A percentile compares a stretch with the other conserved stretches of the same genome.
These are phyloP conservation scores for Tragelaphus imberbis DNA, from an alignment of 2,113 vertebrate species.

Conservation along the genomic window DNA sequence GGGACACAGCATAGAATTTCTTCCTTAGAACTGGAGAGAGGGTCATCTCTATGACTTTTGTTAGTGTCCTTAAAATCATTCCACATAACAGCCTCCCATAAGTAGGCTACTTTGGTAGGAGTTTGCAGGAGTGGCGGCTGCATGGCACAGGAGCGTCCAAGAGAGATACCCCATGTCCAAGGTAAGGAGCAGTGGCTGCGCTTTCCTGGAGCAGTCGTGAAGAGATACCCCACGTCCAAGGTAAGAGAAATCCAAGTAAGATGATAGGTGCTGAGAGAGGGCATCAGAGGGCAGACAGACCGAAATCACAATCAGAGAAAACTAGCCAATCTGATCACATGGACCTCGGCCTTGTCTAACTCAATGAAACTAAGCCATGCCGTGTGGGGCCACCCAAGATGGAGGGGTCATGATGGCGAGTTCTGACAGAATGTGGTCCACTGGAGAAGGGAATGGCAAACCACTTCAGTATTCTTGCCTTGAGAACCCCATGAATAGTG, in stretches of 20 bases:
- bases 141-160: fast-evolving
- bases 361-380: background rate
- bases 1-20: background rate
- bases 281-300: background rate
- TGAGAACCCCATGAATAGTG: background rate
- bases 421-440: background rate
- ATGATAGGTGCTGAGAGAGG: background rate
- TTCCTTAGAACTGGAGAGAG: background rate
- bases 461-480: background rate
- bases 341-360: background rate
- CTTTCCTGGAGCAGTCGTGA: background rate
- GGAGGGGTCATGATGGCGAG: background rate
- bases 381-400: fast-evolving
- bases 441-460: background rate
- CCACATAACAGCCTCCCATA: background rate
- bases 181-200: background rate
- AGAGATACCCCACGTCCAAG: background rate
- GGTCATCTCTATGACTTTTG: background rate
- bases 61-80: background rate
- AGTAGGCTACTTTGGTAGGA: background rate
- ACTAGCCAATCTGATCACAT: background rate
- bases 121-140: background rate
- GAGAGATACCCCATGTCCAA: background rate
- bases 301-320: background rate
- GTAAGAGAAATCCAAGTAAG: background rate